These are phyloP conservation scores for Limnephilus marmoratus DNA, from an alignment of 2,888 invertebrate species.

Conservation along the genomic window DNA sequence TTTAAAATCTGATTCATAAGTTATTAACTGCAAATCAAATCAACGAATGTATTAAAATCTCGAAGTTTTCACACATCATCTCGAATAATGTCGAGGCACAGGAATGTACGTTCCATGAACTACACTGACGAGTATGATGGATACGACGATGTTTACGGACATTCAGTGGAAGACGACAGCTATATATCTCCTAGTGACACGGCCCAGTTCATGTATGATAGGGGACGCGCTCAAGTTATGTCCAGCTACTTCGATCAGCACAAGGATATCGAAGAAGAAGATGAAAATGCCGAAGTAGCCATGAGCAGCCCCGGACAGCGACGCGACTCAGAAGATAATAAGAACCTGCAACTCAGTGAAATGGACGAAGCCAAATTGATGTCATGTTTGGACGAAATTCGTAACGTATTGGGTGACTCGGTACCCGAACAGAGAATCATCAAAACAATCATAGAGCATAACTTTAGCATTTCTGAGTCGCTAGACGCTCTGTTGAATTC, in stretches of 20 bases:
- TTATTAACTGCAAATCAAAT: background rate
- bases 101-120: constrained; percentile 90
- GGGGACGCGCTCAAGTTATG: constrained; percentile 85
- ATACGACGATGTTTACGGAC: constrained; percentile 94
- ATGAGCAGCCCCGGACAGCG: constrained; percentile 69
- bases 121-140: constrained; percentile 94
- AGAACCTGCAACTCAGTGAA: constrained; percentile 78
- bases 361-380: constrained; percentile 85
- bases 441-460: constrained; percentile 83
- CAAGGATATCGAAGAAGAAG: constrained; percentile 70
- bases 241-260: constrained; percentile 86
- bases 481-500: constrained; percentile 84
- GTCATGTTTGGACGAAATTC: constrained; percentile 90
- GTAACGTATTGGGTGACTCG: constrained; percentile 87
- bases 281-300: constrained; percentile 77
- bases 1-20: background rate
- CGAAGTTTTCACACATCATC: background rate
- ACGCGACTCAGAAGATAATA: constrained; percentile 76
- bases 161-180: constrained; percentile 95
- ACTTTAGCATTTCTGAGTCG: constrained; percentile 85
- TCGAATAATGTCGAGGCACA: constrained; percentile 87
- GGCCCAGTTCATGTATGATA: constrained; percentile 90
- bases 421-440: constrained; percentile 85
- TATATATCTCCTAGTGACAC: constrained; percentile 93
- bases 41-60: constrained; percentile 10